Base-by-base conservation (phyloP, 2,888 invertebrate genomes). In the Sinhomidia bicolor region DNA sequence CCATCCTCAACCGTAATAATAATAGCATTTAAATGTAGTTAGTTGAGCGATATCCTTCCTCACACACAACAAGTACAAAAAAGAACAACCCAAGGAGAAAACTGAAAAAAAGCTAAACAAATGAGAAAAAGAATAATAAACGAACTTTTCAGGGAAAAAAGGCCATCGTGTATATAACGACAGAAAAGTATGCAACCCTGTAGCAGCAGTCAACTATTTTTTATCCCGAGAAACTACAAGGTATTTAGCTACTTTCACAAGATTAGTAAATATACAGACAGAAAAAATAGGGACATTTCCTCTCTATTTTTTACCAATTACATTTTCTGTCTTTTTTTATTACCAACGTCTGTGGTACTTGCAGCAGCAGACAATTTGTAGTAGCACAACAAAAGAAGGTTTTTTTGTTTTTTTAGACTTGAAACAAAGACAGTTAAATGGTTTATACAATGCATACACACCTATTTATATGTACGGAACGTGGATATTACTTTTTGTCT, bases 241-340 rank as follows among this genome's bases (percentile, higher is more conserved):
- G 82, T 78, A 88, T 88, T 78, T 88, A 88, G 65, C 65, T 78
- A 83, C 78, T 87, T 87, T 87, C 82, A 82, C 87, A 87, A 83
- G 88, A 88, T 88, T 88, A 84, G 81, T 82, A 36, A 65, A 68
- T 32, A 71, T 71, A 41, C 29, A 17, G 47, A 26, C 12, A 32
- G 79, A 71, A 12, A 74, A 36, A 81, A 65, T 26, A 71, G 68
- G 41, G 10, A 54, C 81, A 85, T 86, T 87, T 62, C 54, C 14
- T 57, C 65, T 47, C 82, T 76, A 76, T 82, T 87, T 80, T 88
- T 78, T 88, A 83, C 88, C 82, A 83, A 87, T 83, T 88, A 83
- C 88, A 88, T 88, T 83, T 62, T n/a, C n/a, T n/a, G n/a, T 82
- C 68, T 78, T 83, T 82, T 88, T 88, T 88, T 88, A 88, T 83